Evolutionary conservation across 2,113 vertebrate genomes (phyloP), one percentile per base, ranked within the genome.

Genomic region (Peromyscus californicus): DNA sequence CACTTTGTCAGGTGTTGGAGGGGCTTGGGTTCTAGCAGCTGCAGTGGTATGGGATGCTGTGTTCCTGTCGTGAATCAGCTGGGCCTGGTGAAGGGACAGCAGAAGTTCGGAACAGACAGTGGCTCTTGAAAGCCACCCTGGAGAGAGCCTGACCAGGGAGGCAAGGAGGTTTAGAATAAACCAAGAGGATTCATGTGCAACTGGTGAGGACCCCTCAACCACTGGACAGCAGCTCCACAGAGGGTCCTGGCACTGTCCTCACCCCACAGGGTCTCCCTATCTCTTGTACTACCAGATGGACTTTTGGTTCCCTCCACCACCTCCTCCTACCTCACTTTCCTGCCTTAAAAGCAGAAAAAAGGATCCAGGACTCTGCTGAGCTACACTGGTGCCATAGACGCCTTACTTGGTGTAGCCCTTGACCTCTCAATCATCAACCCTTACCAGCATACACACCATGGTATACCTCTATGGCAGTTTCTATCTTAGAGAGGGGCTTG

Each of bases 41-140:
- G 91, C 97, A 0, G 98, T 36, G 0, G 98, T 98, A 36, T 99
- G 99, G 0, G 99, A 99, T 0, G 99, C 99, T 0, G 99, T 99
- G 98, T 99, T 99, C 98, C 99, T 99, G 98, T 99, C 99, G 0
- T 99, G 99, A 97, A 99, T 99, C 65, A 99, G 99, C 97, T 99
- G 99, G 29, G 99, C 99, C 99, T 99, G 95, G 92, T 0, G 2
- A 9, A 36, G 21, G 6, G 10, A 45, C 11, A 13, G 45, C 21
- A 45, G 2, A 39, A 8, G 24, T n/a, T 95, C 2, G 4, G 33
- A 1, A 39, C 11, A n/a, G 10, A 8, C 0, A 3, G 72, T 7
- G 7, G 29, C 51, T 84, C 42, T 7, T 26, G 29, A 15, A 70
- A 54, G 29, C 26, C 45, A 42, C 4, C n/a, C 21, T 21, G 3